Conservation (phyloP, 1,140 invertebrate genomes). For the Aphelenchoides fujianensis region DNA sequence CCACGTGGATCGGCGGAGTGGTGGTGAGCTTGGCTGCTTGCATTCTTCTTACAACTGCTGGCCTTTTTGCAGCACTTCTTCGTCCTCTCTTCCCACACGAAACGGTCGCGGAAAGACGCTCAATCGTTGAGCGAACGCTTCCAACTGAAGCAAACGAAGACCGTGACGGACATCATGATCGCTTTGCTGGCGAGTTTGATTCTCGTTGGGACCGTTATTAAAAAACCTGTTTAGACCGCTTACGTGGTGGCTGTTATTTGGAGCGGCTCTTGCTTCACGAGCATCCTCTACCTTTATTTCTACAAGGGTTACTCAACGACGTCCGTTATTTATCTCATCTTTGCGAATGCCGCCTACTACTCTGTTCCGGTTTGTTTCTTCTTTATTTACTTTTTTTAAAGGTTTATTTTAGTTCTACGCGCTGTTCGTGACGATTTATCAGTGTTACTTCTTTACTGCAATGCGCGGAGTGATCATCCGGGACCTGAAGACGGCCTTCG, state of each 20-base stretch:
- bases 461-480: no score
- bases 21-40: background rate
- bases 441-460: no score
- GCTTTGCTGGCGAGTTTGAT: background rate
- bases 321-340: background rate
- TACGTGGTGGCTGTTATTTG: no score
- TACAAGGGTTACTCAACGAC: background rate
- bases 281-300: background rate
- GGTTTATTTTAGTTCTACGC: background rate
- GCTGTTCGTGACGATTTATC: background rate
- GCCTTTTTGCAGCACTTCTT: background rate
- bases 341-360: no score
- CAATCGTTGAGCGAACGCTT: background rate
- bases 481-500: no score
- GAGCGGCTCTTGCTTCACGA: background rate
- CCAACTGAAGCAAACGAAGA: background rate
- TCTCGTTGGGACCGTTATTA: no score
- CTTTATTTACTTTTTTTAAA: no score
- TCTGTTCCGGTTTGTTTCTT: no score
- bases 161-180: background rate
- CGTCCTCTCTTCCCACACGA: background rate
- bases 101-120: background rate
- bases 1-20: background rate
- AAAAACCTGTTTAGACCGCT: no score
- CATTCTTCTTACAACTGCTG: background rate